Percentiles rank a stretch among this genome's conserved stretches.
phyloP scores from a whole-genome alignment of 2,888 invertebrate species.

The Drosophila lutescens region DNA sequence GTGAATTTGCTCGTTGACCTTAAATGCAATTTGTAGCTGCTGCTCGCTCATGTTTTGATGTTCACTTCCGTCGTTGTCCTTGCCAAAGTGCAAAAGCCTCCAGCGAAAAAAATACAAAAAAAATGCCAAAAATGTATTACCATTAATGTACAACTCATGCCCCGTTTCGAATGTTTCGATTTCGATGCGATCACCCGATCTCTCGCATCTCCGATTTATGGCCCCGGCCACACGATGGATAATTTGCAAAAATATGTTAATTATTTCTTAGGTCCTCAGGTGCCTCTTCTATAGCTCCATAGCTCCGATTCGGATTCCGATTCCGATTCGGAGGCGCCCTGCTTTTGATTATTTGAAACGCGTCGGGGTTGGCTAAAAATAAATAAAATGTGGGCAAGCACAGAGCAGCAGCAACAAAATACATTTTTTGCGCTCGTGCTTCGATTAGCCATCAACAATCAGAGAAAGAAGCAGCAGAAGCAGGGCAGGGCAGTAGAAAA shows the following conservation, averaged over 20 bases:
- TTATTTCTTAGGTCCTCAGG: conserved; percentile 45
- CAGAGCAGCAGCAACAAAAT: conserved; percentile 4
- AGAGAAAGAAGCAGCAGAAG: conserved; percentile 4
- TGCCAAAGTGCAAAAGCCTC: conserved; percentile 67
- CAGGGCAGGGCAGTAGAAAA: conserved; percentile 32
- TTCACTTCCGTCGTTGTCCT: conserved; percentile 60
- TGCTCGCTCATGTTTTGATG: conserved; percentile 36
- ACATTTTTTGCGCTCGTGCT: conserved; percentile 51
- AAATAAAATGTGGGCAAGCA: conserved; percentile 55
- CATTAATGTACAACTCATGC: conserved; percentile 22
- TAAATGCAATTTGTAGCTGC: conserved; percentile 50
- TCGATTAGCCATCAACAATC: conserved; percentile 36
- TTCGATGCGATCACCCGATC: conserved; percentile 19
- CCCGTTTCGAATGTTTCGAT: conserved; percentile 22
- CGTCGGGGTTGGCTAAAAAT: conserved; percentile 60
- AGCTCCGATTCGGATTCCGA: conserved; percentile 2
- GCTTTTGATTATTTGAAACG: conserved; percentile 62
- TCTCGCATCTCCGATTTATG: conserved; percentile 47
- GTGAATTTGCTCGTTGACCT: conserved; percentile 71
- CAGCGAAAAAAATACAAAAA: conserved; percentile 3
- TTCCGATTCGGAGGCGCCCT: conserved; percentile 16
- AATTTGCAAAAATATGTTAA: conserved; percentile 70
- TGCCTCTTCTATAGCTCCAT: not conserved
- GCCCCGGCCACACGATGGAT: conserved; percentile 42
- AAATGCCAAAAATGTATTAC: conserved; percentile 3